These are phyloP conservation scores for Phocoena sinus DNA, from an alignment of 2,113 vertebrate species.

Conservation along the genomic window DNA sequence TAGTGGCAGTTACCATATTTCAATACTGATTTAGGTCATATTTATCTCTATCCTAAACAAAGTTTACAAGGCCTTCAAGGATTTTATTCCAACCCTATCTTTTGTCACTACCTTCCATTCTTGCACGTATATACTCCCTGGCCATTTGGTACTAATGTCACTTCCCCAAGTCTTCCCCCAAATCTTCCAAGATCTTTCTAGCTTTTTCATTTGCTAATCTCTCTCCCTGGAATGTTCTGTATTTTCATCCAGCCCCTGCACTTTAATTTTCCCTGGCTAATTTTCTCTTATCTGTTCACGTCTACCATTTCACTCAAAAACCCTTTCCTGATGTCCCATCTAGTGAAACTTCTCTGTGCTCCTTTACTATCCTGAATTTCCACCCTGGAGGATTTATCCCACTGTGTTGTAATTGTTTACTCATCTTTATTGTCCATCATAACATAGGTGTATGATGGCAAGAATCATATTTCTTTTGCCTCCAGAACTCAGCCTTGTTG, in stretches of 20 bases:
- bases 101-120: neutral
- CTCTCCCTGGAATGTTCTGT: neutral
- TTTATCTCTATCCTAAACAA: neutral
- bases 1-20: neutral
- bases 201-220: neutral
- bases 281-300: neutral
- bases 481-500: neutral
- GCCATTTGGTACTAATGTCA: neutral
- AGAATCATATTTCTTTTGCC: neutral
- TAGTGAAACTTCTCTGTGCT: neutral
- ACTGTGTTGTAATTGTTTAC: neutral
- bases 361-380: neutral
- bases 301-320: neutral
- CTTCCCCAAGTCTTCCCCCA: neutral
- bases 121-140: neutral
- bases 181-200: neutral
- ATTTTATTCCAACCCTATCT: neutral
- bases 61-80: neutral
- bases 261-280: neutral
- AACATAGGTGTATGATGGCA: neutral
- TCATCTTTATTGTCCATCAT: neutral
- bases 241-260: neutral
- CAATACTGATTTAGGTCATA: neutral
- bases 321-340: fast-evolving
- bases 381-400: neutral